Evolutionary conservation across 2,113 vertebrate species (phyloP), one percentile per base, ranked within the genome.

Genomic region (Onychostruthus taczanowskii): DNA sequence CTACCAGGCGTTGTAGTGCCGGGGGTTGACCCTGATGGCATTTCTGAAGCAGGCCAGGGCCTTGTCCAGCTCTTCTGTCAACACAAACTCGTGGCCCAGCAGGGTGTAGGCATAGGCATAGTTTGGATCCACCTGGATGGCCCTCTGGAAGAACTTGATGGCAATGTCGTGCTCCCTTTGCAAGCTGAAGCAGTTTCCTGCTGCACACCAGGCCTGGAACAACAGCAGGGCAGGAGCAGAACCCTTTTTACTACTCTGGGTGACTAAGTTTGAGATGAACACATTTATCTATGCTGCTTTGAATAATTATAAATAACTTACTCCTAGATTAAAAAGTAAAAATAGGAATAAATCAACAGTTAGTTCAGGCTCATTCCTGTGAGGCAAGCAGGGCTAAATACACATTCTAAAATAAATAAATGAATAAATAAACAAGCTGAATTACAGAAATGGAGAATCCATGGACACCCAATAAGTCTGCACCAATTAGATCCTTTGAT

Each of bases 111-210:
- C 99, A 20, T 99, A 99, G 15, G 99, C 99, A 83, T 99, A 99
- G 95, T 99, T 98, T 4, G 99, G 99, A 97, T 99, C 99, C 95
- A 99, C 99, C 97, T 99, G 99, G 95, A 99, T 99, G 93, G 99
- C 99, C 93, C 99, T 98, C 97, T 99, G 99, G 98, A 99, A 99
- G 97, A 99, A 99, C 97, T 99, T 99, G 93, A 99, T 99, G 75
- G 99, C 99, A 46, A 99, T 99, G 97, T 99, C 99, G 26, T 99
- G 99, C 92, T 99, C 99, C 50, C 99, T 98, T 87, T 99, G 99
- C 89, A 99, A 98, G 97, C 99, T 99, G 98, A 99, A 99, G 92
- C 99, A 99, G 98, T 99, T 99, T 27, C 99, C 99, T 52, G 99
- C 99, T 56, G 99, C 99, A 95, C 99, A 99, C 99, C 99, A 99